Base-by-base conservation (phyloP, 1,140 invertebrate genomes). In the Onthophagus taurus region DNA sequence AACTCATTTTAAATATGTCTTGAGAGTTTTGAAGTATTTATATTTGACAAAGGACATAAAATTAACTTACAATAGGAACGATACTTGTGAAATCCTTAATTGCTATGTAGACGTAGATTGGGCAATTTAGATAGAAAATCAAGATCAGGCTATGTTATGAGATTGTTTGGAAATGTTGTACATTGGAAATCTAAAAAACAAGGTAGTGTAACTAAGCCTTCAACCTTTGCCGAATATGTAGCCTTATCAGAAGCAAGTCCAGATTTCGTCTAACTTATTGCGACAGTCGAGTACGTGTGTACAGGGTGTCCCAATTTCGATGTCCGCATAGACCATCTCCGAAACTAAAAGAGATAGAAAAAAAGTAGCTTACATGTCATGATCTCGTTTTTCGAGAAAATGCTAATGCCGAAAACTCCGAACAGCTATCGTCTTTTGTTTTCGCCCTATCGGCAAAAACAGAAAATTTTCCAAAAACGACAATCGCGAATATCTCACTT, bases 1-100 rank as follows among this genome's bases (percentile, higher is more conserved):
- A 47, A 63, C 55, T 31, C 60, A 66, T 54, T 63, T 43, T 45
- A 64, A 62, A 47, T 64, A 66, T 60, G 64, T 60, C n/a, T 17
- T 47, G 13, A 43, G 44, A 47, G 33, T 50, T 24, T 36, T 50
- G 19, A 50, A 44, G 34, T 58, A 64, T 59, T 46, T 66, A 23
- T 64, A 60, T 50, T 49, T 45, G 5, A 65, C 60, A 13, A 66
- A 59, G 49, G 35, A 56, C 48, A 24, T 63, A 41, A 63, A 63
- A 41, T 46, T 66, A 51, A 60, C 46, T 20, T 62, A 58, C 33
- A 53, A 42, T 47, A 42, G 53, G 35, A 60, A 52, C 45, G 12
- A 33, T 12, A 31, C 57, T 47, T 24, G 34, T 51, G 51, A 60
- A 31, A 48, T 54, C 36, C 47, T 64, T 21, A 52, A 62, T 51